Percentiles rank a stretch among this genome's conserved stretches.
Evolutionary conservation across 2,797 vertebrate genomes (phyloP).

Genomic region (Trachurus trachurus): DNA sequence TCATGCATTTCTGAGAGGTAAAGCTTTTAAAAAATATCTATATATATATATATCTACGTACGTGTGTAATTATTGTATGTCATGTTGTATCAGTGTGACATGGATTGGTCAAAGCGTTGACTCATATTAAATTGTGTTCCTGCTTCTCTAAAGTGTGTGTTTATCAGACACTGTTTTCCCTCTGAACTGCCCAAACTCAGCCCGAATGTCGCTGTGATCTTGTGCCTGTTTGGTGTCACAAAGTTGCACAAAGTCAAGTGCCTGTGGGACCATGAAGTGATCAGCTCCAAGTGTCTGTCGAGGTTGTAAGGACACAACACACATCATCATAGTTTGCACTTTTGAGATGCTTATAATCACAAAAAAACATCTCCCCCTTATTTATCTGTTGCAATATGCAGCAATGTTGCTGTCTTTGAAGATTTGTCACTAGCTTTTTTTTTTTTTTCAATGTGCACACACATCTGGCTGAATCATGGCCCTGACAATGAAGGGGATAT

Average conservation of each 20-base stretch:
- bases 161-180: conserved; percentile 26
- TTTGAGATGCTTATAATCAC: conserved; percentile 52
- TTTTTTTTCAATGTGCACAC: conserved; percentile 25
- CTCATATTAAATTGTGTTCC: conserved; percentile 50
- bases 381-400: conserved; percentile 60
- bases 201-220: conserved; percentile 47
- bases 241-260: conserved; percentile 67
- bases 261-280: conserved; percentile 66
- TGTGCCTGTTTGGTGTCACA: conserved; percentile 62
- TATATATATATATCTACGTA: neutral
- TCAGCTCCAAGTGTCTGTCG: conserved; percentile 32
- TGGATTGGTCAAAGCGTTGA: conserved; percentile 60
- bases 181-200: conserved; percentile 26
- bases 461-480: conserved; percentile 29
- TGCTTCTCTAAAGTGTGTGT: conserved; percentile 50
- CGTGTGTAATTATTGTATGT: conserved; percentile 24
- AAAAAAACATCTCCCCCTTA: conserved; percentile 54
- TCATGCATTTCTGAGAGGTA: conserved; percentile 46
- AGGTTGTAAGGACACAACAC: conserved; percentile 35
- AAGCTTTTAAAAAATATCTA: conserved; percentile 41
- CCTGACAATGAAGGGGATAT: conserved; percentile 34
- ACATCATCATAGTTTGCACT: conserved; percentile 70
- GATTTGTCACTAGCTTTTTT: conserved; percentile 11
- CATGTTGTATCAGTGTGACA: conserved; percentile 57
- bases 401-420: conserved; percentile 54